phyloP scores from a whole-genome alignment of 2,113 vertebrate species.

The Protomyctophum bolini region DNA sequence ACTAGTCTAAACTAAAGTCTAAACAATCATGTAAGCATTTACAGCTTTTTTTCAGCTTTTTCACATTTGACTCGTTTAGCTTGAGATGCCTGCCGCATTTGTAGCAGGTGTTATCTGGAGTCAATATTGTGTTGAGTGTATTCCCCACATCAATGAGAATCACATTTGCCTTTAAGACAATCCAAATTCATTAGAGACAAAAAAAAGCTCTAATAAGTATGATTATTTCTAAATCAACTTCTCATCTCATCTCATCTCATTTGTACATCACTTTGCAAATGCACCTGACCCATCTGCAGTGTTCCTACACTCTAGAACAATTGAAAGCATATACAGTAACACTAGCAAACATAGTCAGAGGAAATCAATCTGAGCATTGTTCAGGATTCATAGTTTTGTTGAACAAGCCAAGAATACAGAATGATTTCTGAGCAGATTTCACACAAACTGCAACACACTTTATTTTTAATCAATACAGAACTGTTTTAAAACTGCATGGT shows the following conservation, averaged over 20 bases:
- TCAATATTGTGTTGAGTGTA: slow-evolving; percentile 33
- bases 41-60: not conserved
- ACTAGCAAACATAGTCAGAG: not conserved
- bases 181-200: slow-evolving; percentile 28
- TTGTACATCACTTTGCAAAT: slow-evolving; percentile 1
- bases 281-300: not conserved
- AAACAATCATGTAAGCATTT: too few species aligned
- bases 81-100: too few species aligned
- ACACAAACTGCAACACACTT: slow-evolving; percentile 15
- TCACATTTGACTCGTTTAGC: not conserved
- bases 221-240: slow-evolving; percentile 8
- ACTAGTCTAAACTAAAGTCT: not conserved
- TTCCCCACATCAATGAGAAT: slow-evolving; percentile 8
- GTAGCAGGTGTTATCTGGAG: not conserved
- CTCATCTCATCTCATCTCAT: slow-evolving; percentile 6
- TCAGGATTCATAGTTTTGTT: not conserved
- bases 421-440: not conserved
- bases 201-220: slow-evolving; percentile 7
- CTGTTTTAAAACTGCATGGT: not conserved
- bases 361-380: not conserved
- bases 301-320: not conserved
- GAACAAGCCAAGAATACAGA: not conserved
- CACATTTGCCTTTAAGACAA: slow-evolving; percentile 26
- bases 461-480: slow-evolving; percentile 10
- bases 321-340: not conserved